phyloP scores from a whole-genome alignment of 2,113 vertebrate genomes.

The Podarcis raffonei region DNA sequence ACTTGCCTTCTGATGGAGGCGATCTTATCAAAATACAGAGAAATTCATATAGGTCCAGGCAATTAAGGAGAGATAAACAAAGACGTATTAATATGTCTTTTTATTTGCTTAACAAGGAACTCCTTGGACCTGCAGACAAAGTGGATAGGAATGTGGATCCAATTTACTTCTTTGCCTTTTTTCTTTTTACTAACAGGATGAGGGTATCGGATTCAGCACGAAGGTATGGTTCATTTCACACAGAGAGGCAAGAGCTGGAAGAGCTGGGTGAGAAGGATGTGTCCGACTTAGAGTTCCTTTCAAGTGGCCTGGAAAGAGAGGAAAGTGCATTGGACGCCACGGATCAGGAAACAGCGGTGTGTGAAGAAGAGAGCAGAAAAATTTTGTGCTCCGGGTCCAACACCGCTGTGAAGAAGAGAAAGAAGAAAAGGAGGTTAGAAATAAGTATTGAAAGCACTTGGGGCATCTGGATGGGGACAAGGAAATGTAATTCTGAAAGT shows the following conservation, averaged over 20 bases:
- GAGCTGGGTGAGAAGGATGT: slow-evolving; percentile 37
- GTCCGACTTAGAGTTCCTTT: slow-evolving; percentile 17
- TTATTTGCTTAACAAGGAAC: not conserved
- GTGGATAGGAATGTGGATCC: not conserved
- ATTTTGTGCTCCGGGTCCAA: slow-evolving; percentile 2
- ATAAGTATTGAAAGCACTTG: slow-evolving; percentile 9
- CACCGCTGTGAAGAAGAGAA: slow-evolving; percentile 53
- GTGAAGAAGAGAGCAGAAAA: slow-evolving; percentile 16
- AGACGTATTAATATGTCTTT: not conserved
- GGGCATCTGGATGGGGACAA: not conserved
- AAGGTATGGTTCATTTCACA: slow-evolving; percentile 29
- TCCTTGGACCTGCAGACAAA: not conserved
- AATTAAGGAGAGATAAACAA: not conserved
- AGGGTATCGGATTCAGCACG: slow-evolving; percentile 34
- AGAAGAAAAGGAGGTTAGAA: slow-evolving; percentile 69
- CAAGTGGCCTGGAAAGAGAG: slow-evolving; percentile 33
- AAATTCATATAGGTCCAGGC: not conserved
- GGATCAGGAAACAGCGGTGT: slow-evolving; percentile 22
- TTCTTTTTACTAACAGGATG: slow-evolving; percentile 7
- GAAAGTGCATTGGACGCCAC: slow-evolving; percentile 46
- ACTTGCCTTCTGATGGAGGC: not conserved
- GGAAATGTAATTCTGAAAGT: not conserved
- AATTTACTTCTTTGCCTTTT: not conserved
- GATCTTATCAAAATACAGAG: not conserved
- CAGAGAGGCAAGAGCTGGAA: not conserved